Conservation (phyloP, 2,797 vertebrate genomes). For the Glossophaga mutica region DNA sequence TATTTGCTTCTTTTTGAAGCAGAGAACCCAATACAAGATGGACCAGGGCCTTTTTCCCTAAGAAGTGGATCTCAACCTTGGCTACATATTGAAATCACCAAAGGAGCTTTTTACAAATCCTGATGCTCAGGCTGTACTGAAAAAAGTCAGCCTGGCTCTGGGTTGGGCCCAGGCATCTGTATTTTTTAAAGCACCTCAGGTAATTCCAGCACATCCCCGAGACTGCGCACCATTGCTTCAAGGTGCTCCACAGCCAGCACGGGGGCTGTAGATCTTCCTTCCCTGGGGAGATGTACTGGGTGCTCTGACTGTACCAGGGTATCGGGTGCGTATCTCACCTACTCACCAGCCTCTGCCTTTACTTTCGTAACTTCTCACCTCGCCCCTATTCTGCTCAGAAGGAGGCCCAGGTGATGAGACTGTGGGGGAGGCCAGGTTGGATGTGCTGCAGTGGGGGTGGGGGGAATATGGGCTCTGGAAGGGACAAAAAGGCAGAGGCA, state of each 20-base stretch:
- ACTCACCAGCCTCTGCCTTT: neutral
- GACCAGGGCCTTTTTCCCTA: neutral
- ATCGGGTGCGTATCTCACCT: neutral
- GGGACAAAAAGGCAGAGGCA: fast-evolving
- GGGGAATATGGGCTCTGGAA: neutral
- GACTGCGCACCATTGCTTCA: neutral
- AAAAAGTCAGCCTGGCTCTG: neutral
- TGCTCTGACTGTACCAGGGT: neutral
- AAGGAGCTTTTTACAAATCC: neutral
- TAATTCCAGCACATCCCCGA: neutral
- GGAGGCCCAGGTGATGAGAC: neutral
- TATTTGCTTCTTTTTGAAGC: neutral
- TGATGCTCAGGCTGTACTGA: neutral
- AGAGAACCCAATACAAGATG: neutral
- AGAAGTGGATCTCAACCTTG: neutral
- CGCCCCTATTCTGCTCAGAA: neutral
- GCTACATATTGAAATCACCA: neutral
- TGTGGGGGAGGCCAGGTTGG: neutral
- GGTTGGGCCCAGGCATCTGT: neutral
- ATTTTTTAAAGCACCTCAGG: neutral
- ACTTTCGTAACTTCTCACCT: neutral
- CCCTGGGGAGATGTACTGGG: neutral
- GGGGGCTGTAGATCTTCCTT: neutral
- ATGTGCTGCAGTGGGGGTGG: neutral
- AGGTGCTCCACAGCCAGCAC: neutral